Percentiles rank a stretch among this genome's conserved stretches.
Evolutionary conservation across 2,113 vertebrate genomes (phyloP).

Genomic region (Megaleporinus macrocephalus): DNA sequence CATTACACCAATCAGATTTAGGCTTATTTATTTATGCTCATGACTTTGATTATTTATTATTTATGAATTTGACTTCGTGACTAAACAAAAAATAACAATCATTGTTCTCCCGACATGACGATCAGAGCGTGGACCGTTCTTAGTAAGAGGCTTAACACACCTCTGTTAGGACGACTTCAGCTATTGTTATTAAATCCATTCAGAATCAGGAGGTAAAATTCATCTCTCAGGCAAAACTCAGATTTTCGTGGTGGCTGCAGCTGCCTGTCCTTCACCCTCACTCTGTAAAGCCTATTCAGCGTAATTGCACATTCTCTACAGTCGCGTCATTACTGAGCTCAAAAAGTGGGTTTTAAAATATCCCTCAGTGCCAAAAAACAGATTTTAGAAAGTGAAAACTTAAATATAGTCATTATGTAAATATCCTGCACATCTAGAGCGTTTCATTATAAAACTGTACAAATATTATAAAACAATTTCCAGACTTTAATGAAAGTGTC

Average conservation of each 20-base stretch:
- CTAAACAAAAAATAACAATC: background rate
- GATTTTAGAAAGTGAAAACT: no score
- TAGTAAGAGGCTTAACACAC: conserved; percentile 6
- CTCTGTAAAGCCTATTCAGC: conserved; percentile 17
- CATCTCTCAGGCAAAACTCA: background rate
- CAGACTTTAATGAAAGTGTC: no score
- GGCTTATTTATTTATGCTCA: background rate
- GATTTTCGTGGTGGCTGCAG: conserved; percentile 13
- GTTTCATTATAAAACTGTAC: no score
- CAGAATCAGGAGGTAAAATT: conserved; percentile 30
- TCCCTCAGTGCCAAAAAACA: no score
- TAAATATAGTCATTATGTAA: no score
- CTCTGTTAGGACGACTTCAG: background rate
- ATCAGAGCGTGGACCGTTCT: background rate
- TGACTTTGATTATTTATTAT: background rate
- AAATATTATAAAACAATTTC: no score
- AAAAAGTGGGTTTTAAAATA: background rate
- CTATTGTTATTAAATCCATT: conserved; percentile 27
- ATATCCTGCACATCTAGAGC: no score
- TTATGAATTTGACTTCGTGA: background rate
- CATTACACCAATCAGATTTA: background rate
- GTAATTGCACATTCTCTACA: conserved; percentile 14
- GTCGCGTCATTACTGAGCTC: background rate
- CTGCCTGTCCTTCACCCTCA: conserved; percentile 7
- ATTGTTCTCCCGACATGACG: background rate